Conservation (phyloP, 2,888 invertebrate genomes). For the Tinea trinotella region DNA sequence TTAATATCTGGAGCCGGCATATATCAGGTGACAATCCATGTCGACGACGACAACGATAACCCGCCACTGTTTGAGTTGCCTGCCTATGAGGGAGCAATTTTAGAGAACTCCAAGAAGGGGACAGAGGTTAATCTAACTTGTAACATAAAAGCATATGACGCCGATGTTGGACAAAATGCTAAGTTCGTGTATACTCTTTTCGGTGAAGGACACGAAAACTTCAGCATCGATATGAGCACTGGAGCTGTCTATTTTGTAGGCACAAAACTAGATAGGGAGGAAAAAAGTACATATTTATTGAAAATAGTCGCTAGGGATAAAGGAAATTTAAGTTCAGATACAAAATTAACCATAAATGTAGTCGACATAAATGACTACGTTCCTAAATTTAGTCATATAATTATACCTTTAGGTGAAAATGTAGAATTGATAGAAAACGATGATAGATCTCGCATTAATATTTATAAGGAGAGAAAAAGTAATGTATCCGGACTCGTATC, state of each 20-base stretch:
- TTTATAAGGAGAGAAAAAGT: slow-evolving; percentile 54
- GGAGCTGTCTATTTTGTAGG: slow-evolving; percentile 75
- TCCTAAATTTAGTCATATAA: slow-evolving; percentile 79
- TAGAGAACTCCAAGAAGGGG: slow-evolving; percentile 81
- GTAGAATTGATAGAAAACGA: slow-evolving; percentile 77
- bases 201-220: slow-evolving; percentile 83
- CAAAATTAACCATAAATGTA: slow-evolving; percentile 78
- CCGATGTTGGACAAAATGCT: slow-evolving; percentile 78
- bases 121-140: slow-evolving; percentile 80
- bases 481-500: slow-evolving; percentile 37
- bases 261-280: slow-evolving; percentile 80
- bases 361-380: slow-evolving; percentile 88
- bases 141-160: slow-evolving; percentile 79
- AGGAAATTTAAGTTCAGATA: slow-evolving; percentile 82
- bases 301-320: slow-evolving; percentile 82
- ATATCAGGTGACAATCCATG: slow-evolving; percentile 84
- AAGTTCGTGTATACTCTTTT: slow-evolving; percentile 78
- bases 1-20: slow-evolving; percentile 79
- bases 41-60: slow-evolving; percentile 91
- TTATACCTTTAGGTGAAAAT: slow-evolving; percentile 78
- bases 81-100: slow-evolving; percentile 82
- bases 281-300: slow-evolving; percentile 76
- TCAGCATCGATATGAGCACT: slow-evolving; percentile 75
- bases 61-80: slow-evolving; percentile 82
- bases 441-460: slow-evolving; percentile 59